These are phyloP conservation scores for Heliornis fulica DNA, from an alignment of 2,113 vertebrate species.

Conservation along the genomic window DNA sequence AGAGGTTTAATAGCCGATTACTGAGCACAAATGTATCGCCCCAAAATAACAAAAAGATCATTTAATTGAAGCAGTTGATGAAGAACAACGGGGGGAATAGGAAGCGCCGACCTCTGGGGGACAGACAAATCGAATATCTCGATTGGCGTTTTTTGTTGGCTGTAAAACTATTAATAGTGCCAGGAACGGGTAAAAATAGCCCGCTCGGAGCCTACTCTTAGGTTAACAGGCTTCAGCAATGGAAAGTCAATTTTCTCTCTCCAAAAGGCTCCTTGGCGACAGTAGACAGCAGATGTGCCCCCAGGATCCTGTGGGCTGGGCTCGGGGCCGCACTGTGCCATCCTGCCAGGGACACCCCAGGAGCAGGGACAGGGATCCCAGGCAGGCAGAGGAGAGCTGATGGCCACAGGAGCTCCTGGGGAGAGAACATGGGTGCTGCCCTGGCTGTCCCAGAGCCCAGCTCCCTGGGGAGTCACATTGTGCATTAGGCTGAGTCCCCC, in stretches of 20 bases:
- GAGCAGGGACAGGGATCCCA: not conserved
- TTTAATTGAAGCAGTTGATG: not conserved
- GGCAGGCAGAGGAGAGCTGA: not conserved
- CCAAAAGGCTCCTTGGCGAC: not conserved
- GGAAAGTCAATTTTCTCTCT: not conserved
- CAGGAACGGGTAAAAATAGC: conserved; percentile 54
- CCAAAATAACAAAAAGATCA: not conserved
- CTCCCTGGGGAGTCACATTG: not conserved
- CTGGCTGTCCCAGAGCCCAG: not conserved
- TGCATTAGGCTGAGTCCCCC: not conserved
- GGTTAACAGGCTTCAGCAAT: not conserved
- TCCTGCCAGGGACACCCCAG: fast-evolving
- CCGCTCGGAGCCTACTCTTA: not conserved
- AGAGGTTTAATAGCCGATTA: not conserved
- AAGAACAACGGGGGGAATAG: not conserved
- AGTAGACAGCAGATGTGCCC: not conserved
- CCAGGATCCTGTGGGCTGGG: not conserved
- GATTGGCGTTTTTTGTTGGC: conserved; percentile 8
- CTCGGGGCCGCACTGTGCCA: not conserved
- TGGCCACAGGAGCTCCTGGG: not conserved
- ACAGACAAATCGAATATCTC: conserved; percentile 19
- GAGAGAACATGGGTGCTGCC: not conserved
- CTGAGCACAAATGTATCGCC: not conserved
- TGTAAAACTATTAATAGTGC: conserved; percentile 24
- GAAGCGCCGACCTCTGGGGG: not conserved